Evolutionary conservation across 2,797 vertebrate genomes (phyloP).

Genomic region (Lepilemur septentrionalis): DNA sequence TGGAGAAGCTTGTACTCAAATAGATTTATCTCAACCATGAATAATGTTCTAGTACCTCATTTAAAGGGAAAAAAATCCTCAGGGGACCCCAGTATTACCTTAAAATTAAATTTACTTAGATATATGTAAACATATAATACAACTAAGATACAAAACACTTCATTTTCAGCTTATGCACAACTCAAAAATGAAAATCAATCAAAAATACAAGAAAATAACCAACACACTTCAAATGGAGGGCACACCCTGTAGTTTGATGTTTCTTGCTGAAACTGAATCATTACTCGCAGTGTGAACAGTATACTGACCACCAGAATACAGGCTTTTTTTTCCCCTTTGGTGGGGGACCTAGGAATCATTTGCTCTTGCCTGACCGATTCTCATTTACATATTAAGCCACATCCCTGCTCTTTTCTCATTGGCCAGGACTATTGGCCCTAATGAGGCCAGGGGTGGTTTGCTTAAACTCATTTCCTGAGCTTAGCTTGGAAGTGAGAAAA

Average conservation of each 20-base stretch:
- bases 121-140: neutral
- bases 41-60: neutral
- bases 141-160: neutral
- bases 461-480: neutral
- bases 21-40: neutral
- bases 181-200: neutral
- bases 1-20: neutral
- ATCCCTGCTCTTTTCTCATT: neutral
- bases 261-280: neutral
- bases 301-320: neutral
- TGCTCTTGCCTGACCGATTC: neutral
- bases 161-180: neutral
- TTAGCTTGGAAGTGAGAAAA: neutral
- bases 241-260: neutral
- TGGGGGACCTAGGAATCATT: neutral
- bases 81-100: neutral
- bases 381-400: neutral
- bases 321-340: neutral
- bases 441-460: neutral
- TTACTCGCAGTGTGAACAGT: neutral
- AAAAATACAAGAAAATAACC: neutral
- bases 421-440: neutral
- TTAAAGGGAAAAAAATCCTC: neutral
- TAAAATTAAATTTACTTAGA: neutral
- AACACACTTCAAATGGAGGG: neutral